A percentile compares a stretch with the other conserved stretches of the same genome.
Conservation (phyloP, 2,113 vertebrate genomes). For the Grammomys dolichurus region DNA sequence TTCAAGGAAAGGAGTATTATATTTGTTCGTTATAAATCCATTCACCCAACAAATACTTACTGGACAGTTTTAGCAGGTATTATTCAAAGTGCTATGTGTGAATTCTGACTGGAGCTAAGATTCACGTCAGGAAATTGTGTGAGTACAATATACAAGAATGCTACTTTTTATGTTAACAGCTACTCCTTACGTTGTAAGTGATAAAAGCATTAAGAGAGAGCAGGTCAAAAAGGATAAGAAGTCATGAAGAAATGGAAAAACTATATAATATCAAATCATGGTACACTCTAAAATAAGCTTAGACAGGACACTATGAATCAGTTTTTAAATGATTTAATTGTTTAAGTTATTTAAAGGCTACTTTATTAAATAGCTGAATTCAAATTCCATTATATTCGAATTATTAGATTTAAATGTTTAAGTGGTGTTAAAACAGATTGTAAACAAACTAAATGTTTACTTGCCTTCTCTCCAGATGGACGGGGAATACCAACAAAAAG, state of each 20-base stretch:
- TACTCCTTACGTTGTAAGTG: neutral
- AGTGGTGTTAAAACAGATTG: neutral
- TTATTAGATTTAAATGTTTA: neutral
- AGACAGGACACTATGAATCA: neutral
- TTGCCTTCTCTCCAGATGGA: constrained; percentile 91
- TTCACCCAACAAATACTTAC: neutral
- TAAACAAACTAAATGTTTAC: constrained; percentile 59
- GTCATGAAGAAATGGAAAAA: neutral
- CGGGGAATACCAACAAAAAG: constrained; percentile 96
- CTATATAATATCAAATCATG: neutral
- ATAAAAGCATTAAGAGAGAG: constrained; percentile 23
- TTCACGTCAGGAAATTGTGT: neutral
- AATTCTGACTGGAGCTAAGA: neutral
- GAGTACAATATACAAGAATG: neutral
- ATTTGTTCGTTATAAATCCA: constrained; percentile 40
- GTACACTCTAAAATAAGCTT: neutral
- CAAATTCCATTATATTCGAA: constrained; percentile 13
- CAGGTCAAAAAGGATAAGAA: neutral
- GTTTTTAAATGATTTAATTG: constrained; percentile 27
- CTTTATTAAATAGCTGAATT: constrained; percentile 4
- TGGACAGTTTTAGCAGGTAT: neutral
- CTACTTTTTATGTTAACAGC: neutral
- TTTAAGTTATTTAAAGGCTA: neutral
- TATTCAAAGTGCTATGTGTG: neutral
- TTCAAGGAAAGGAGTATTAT: neutral